These are phyloP conservation scores for Leptogaster cylindrica DNA, from an alignment of 2,888 invertebrate species.

Conservation along the genomic window DNA sequence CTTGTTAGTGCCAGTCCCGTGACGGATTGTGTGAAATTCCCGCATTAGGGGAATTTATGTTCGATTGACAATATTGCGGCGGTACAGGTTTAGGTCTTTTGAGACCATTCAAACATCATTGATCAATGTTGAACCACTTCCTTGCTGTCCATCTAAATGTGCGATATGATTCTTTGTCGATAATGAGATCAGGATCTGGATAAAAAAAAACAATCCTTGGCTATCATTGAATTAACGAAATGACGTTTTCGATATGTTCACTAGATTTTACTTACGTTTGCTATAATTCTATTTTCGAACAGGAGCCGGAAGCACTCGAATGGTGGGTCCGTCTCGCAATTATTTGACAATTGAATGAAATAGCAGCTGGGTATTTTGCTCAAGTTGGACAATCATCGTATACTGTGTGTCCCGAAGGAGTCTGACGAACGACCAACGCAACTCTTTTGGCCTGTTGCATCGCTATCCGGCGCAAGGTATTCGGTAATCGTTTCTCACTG, in stretches of 20 bases:
- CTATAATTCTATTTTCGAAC: constrained; percentile 17
- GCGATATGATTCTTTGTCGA: constrained; percentile 22
- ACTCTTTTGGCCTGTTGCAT: background rate
- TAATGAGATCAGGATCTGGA: too few relatives aligned
- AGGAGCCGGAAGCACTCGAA: constrained; percentile 18
- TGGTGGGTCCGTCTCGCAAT: constrained; percentile 28
- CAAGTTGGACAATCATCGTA: constrained; percentile 20
- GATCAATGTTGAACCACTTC: background rate
- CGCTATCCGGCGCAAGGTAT: constrained; percentile 29
- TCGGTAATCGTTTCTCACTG: constrained; percentile 48
- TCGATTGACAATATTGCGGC: background rate
- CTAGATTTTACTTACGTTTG: too few relatives aligned
- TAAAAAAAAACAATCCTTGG: constrained; percentile 8
- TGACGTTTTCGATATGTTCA: too few relatives aligned
- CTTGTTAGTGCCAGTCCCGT: constrained; percentile 37
- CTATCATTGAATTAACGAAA: too few relatives aligned
- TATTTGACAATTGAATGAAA: constrained; percentile 44
- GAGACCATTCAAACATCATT: constrained; percentile 17
- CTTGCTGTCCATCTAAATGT: background rate
- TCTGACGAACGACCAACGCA: background rate
- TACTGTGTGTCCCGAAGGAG: constrained; percentile 14
- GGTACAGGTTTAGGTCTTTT: background rate
- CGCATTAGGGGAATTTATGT: constrained; percentile 24
- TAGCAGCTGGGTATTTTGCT: constrained; percentile 38
- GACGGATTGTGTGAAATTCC: constrained; percentile 40